Percentiles rank a stretch among this genome's conserved stretches.
phyloP scores from a whole-genome alignment of 2,888 invertebrate species.

The Erpobdella octoculata region DNA sequence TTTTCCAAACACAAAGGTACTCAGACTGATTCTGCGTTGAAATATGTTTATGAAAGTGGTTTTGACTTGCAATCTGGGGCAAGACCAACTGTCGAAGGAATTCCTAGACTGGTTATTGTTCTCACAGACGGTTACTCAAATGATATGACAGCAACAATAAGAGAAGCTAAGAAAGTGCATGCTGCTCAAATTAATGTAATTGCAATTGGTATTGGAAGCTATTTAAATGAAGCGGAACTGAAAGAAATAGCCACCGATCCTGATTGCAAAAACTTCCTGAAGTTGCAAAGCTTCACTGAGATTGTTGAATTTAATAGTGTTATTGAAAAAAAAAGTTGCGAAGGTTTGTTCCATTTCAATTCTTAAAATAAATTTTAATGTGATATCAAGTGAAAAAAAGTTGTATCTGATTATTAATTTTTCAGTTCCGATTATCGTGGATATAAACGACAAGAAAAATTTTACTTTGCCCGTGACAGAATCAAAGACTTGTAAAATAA shows the following conservation, averaged over 20 bases:
- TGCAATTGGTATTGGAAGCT: conserved; percentile 11
- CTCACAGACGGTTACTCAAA: conserved; percentile 14
- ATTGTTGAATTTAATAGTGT: background rate
- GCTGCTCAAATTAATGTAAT: background rate
- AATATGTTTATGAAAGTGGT: background rate
- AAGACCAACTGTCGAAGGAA: background rate
- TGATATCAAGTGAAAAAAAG: too few relatives aligned
- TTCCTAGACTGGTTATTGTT: conserved; percentile 11
- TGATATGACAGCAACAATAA: background rate
- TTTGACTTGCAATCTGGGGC: background rate
- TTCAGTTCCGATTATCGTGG: too few relatives aligned
- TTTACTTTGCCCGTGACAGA: too few relatives aligned
- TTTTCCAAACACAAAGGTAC: background rate
- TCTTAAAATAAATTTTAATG: too few relatives aligned
- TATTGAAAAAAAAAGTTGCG: conserved; percentile 16
- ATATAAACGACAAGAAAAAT: too few relatives aligned
- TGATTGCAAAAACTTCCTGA: conserved; percentile 5
- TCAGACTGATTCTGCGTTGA: background rate
- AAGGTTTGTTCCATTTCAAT: too few relatives aligned
- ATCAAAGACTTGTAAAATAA: background rate
- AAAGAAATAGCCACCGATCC: conserved; percentile 16
- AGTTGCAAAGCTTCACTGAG: background rate
- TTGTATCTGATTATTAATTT: too few relatives aligned
- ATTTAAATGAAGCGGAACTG: background rate
- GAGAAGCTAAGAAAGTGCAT: background rate